A percentile compares a stretch with the other conserved stretches of the same genome.
These are phyloP conservation scores for Helicoverpa zea DNA, from an alignment of 1,140 invertebrate species.

Conservation along the genomic window DNA sequence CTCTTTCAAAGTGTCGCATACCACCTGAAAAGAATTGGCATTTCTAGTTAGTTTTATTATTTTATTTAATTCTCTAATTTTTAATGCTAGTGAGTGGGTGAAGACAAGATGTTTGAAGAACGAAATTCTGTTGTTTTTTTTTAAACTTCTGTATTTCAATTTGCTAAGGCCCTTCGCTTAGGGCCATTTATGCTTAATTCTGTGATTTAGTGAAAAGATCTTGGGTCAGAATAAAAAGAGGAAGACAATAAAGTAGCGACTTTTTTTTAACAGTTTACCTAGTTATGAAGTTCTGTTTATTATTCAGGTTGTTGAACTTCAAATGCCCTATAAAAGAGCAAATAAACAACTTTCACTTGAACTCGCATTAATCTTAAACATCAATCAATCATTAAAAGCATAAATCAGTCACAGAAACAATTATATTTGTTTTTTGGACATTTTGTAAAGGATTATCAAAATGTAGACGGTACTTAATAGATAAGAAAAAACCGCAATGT, in stretches of 20 bases:
- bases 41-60: not conserved
- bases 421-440: not conserved
- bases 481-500: not conserved
- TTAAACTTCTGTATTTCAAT: no score
- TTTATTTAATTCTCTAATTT: no score
- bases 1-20: constrained; percentile 94
- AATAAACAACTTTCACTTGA: no score
- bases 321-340: no score
- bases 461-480: not conserved
- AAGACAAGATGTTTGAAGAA: no score
- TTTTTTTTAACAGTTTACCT: not conserved
- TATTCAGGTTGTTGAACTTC: no score
- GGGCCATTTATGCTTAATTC: not conserved
- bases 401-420: not conserved
- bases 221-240: no score
- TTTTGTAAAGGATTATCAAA: not conserved
- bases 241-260: not conserved
- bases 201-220: not conserved
- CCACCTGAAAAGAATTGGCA: constrained; percentile 83
- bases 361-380: not conserved
- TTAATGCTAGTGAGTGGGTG: no score
- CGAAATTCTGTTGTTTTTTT: no score
- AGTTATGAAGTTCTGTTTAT: no score
- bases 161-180: no score
- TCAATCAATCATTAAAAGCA: constrained; percentile 2